Evolutionary conservation across 2,888 invertebrate species (phyloP).

Genomic region (Lydus trimaculatus): DNA sequence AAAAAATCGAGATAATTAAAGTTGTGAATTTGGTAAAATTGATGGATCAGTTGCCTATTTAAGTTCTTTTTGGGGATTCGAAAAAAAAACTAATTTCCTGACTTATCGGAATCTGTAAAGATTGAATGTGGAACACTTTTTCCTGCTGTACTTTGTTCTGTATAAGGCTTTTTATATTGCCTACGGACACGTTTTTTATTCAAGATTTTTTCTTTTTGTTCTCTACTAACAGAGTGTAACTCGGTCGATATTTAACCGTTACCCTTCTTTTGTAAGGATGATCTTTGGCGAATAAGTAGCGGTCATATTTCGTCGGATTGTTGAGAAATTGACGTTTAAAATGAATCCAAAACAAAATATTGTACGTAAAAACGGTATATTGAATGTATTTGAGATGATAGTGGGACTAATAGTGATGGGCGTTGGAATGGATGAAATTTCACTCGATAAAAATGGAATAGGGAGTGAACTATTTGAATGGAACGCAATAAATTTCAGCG

Average conservation of each 20-base stretch:
- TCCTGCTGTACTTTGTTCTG: not conserved
- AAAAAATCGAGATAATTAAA: not conserved
- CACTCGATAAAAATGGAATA: slow-evolving; percentile 6
- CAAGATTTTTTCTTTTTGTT: not conserved
- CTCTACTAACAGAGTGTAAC: not conserved
- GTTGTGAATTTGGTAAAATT: not conserved
- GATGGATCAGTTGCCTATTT: not conserved
- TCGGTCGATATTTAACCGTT: not conserved
- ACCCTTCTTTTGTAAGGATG: not conserved
- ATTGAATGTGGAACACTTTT: slow-evolving; percentile 4
- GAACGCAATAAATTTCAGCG: slow-evolving; percentile 2
- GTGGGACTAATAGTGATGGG: not conserved
- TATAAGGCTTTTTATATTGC: not conserved
- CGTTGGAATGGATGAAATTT: not conserved
- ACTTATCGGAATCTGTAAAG: not conserved
- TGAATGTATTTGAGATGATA: not conserved
- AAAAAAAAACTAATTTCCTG: not conserved
- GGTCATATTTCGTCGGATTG: not conserved
- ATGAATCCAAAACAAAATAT: too few relatives aligned
- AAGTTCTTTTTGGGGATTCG: not conserved
- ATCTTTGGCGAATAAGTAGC: not conserved
- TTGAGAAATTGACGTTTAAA: too few relatives aligned
- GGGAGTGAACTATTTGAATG: slow-evolving; percentile 5
- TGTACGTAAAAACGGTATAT: not conserved
- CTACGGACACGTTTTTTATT: not conserved